These are phyloP conservation scores for Tridacna crocea DNA, from an alignment of 2,888 invertebrate species.

Conservation along the genomic window DNA sequence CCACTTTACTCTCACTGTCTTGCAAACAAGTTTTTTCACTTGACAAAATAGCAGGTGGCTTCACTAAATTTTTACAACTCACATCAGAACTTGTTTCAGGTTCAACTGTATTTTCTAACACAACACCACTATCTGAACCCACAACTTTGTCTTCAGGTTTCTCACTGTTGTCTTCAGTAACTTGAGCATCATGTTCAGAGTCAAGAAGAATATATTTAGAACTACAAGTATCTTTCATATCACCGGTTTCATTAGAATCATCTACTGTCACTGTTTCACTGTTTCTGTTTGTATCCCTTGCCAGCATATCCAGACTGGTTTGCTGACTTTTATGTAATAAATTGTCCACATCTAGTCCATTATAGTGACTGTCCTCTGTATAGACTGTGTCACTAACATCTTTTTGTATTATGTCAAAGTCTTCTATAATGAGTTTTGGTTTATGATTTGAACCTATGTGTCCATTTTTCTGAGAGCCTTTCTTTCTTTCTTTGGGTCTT, in stretches of 20 bases:
- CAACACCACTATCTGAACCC: constrained; percentile 76
- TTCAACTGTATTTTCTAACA: constrained; percentile 30
- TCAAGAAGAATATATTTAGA: neutral
- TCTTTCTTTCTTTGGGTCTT: constrained; percentile 54
- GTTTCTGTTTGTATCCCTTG: constrained; percentile 46
- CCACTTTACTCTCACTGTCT: neutral
- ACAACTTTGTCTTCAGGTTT: constrained; percentile 60
- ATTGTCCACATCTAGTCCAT: constrained; percentile 41
- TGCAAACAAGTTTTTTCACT: neutral
- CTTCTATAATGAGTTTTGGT: constrained; percentile 36
- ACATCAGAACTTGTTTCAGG: neutral
- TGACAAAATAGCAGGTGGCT: neutral
- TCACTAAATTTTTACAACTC: neutral
- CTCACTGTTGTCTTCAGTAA: neutral
- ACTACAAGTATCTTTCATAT: neutral
- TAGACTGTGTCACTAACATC: constrained; percentile 63
- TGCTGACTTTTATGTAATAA: constrained; percentile 61
- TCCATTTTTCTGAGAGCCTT: constrained; percentile 47
- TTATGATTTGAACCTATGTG: constrained; percentile 34
- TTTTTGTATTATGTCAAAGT: constrained; percentile 48
- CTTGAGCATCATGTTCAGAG: neutral
- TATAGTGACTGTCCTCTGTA: constrained; percentile 57
- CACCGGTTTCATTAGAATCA: constrained; percentile 21
- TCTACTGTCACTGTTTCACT: constrained; percentile 27
- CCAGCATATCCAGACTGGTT: constrained; percentile 54